These are phyloP conservation scores for Perccottus glenii DNA, from an alignment of 2,113 vertebrate species.

Conservation along the genomic window DNA sequence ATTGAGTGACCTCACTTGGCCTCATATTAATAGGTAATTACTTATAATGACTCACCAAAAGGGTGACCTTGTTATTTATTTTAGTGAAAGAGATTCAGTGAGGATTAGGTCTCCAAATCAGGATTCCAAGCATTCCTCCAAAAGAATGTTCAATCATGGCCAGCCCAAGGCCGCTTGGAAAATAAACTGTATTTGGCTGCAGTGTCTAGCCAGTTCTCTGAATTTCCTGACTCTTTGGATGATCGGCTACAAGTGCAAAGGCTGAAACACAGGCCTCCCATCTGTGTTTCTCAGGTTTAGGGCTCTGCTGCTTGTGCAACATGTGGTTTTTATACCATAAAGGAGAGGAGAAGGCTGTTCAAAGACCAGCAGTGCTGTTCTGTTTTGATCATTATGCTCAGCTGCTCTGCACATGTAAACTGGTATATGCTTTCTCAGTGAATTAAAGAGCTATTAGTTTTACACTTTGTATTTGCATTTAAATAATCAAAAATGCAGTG, in stretches of 20 bases:
- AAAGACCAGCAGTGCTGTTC: slow-evolving; percentile 54
- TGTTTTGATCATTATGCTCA: slow-evolving; percentile 50
- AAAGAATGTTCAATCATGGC: slow-evolving; percentile 65
- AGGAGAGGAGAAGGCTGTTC: slow-evolving; percentile 43
- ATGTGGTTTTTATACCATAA: slow-evolving; percentile 69
- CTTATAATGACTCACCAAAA: no score
- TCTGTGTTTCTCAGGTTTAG: slow-evolving; percentile 44
- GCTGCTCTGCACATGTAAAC: slow-evolving; percentile 28
- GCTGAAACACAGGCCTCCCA: slow-evolving; percentile 19
- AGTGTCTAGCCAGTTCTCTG: slow-evolving; percentile 10
- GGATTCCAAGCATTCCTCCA: slow-evolving; percentile 75
- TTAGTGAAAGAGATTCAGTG: slow-evolving; percentile 8
- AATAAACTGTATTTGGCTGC: slow-evolving; percentile 55
- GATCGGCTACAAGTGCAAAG: slow-evolving; percentile 19
- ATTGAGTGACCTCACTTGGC: no score
- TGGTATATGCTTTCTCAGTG: neutral
- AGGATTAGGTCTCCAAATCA: slow-evolving; percentile 50
- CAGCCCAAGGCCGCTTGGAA: slow-evolving; percentile 45
- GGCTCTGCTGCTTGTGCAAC: slow-evolving; percentile 39
- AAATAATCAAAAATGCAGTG: no score
- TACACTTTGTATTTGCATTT: no score
- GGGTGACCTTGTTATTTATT: slow-evolving; percentile 20
- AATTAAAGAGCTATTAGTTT: no score
- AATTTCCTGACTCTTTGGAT: slow-evolving; percentile 21
- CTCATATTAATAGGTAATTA: no score